Evolutionary conservation across 2,888 invertebrate genomes (phyloP).

Genomic region (Atrina japonica): DNA sequence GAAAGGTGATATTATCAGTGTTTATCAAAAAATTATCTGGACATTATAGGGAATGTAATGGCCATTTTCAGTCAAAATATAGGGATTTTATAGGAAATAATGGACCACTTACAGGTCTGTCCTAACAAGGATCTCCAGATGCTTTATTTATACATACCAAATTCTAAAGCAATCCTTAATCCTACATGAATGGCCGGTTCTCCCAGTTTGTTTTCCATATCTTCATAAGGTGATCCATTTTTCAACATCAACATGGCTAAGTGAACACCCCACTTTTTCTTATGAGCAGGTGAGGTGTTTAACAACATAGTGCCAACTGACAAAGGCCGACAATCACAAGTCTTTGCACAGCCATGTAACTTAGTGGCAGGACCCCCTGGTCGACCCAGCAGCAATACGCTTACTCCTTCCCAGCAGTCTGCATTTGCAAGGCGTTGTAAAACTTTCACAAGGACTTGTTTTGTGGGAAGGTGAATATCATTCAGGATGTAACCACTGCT

Average conservation of each 20-base stretch:
- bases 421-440: conserved; percentile 24
- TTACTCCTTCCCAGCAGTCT: conserved; percentile 39
- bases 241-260: conserved; percentile 31
- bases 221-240: conserved; percentile 33
- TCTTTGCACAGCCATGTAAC: conserved; percentile 8
- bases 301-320: conserved; percentile 28
- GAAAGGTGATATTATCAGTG: no score
- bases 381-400: conserved; percentile 32
- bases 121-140: no score
- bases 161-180: conserved; percentile 26
- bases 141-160: conserved; percentile 25
- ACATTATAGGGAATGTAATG: no score
- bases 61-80: no score
- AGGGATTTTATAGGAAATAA: no score
- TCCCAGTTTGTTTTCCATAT: conserved; percentile 19
- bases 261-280: conserved; percentile 34
- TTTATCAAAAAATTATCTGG: no score
- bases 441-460: conserved; percentile 13
- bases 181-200: conserved; percentile 39
- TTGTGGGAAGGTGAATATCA: background rate
- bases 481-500: no score
- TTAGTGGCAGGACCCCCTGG: conserved; percentile 20
- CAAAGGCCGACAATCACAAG: conserved; percentile 11
- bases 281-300: background rate
- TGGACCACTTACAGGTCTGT: no score